Evolutionary conservation across 37 sponge, comb jelly and placozoan species (phyloP).

Genomic region (Cladorhizidae sp.): DNA sequence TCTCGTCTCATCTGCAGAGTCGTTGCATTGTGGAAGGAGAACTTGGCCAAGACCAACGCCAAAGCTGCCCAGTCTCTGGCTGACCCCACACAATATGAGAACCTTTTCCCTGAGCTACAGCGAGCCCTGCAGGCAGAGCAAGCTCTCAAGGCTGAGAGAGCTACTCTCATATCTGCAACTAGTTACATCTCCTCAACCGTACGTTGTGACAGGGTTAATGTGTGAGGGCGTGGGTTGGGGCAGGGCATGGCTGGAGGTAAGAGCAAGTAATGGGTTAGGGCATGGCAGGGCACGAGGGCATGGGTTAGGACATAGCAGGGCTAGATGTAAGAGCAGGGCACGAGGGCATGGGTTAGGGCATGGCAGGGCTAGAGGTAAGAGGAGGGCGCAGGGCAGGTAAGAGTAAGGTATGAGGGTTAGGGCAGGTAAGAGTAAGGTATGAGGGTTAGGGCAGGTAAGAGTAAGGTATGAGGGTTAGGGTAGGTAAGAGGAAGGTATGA

Average conservation of each 20-base stretch:
- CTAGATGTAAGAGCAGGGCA: too few relatives aligned
- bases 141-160: constrained; percentile 55
- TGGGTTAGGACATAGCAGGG: too few relatives aligned
- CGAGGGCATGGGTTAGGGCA: too few relatives aligned
- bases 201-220: neutral
- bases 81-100: constrained; percentile 90
- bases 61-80: constrained; percentile 94
- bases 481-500: too few relatives aligned
- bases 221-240: neutral
- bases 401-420: too few relatives aligned
- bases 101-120: constrained; percentile 91
- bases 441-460: too few relatives aligned
- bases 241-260: neutral
- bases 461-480: too few relatives aligned
- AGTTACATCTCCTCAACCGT: constrained; percentile 30
- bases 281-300: too few relatives aligned
- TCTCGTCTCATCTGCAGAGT: constrained; percentile 48
- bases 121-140: constrained; percentile 76
- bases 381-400: too few relatives aligned
- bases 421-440: too few relatives aligned
- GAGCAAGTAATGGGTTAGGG: too few relatives aligned
- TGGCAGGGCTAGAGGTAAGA: too few relatives aligned
- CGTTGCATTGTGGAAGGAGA: constrained; percentile 83
- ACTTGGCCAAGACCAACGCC: constrained; percentile 73
- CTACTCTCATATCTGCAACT: constrained; percentile 52